Evolutionary conservation across 2,113 vertebrate species (phyloP), one percentile per base, ranked within the genome.

Genomic region (Psittacara wagleri): DNA sequence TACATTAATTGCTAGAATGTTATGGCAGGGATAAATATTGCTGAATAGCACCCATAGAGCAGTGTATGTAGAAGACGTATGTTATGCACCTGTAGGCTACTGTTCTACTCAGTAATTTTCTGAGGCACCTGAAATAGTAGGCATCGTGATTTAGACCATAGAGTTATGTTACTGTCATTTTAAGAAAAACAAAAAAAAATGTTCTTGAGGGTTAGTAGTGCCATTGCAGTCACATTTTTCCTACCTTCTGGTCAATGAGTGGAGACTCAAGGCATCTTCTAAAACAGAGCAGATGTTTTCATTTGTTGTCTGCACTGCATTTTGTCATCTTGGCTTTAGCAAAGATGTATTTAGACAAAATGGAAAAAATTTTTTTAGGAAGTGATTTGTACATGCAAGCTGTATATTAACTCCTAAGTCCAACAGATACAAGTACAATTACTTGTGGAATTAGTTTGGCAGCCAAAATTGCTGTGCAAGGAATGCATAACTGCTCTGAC

Each of bases 91-190:
- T 23, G 67, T 66, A 27, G 61, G 52, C 17, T 55, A 9, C 46
- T 86, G 64, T 62, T 44, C n/a, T 28, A 20, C n/a, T 68, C n/a
- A 4, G 18, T 25, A 29, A 10, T 43, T 48, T 57, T 78, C n/a
- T 43, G 64, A 48, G 14, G 17, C n/a, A 76, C 44, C 69, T 75
- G 17, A 37, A 49, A 27, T 5, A n/a, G 22, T 4, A 35, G 31
- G 13, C 12, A 7, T 20, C 0, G 0, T 51, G n/a, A 51, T 55
- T 15, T 17, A 33, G 17, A 23, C 24, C 9, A 3, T 3, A 43
- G 24, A 44, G 28, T 24, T 87, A 54, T 72, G 31, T 37, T 27
- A 49, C 20, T 52, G 41, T 15, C 13, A 22, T 75, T 51, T 69
- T 49, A 70, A 74, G 43, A 17, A 54, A 74, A 73, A 29, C 28